A percentile compares a stretch with the other conserved stretches of the same genome.
Conservation (phyloP, 2,888 invertebrate genomes). For the Xylocampa areola region DNA sequence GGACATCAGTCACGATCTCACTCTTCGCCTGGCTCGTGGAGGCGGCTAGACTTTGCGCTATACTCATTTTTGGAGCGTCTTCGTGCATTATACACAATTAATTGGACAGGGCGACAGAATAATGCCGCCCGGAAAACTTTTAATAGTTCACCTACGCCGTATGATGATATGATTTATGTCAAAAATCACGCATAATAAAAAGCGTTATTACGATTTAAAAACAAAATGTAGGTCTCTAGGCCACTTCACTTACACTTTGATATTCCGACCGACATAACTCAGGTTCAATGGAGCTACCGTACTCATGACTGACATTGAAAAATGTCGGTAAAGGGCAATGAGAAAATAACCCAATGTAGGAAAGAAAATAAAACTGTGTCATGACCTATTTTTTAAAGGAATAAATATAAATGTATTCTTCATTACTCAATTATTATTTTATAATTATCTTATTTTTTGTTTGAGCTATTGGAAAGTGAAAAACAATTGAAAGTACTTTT, state of each 20-base stretch:
- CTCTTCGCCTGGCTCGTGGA: constrained; percentile 89
- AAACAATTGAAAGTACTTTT: constrained; percentile 62
- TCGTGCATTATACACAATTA: constrained; percentile 91
- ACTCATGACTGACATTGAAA: constrained; percentile 91
- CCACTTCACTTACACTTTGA: constrained; percentile 96
- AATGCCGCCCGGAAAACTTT: constrained; percentile 69
- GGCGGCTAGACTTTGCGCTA: constrained; percentile 91
- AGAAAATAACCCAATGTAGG: constrained; percentile 85
- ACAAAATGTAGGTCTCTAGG: constrained; percentile 96
- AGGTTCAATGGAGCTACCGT: constrained; percentile 92
- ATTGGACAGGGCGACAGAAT: constrained; percentile 79
- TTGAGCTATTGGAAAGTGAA: constrained; percentile 30
- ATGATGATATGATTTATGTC: constrained; percentile 89
- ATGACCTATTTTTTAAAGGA: constrained; percentile 76
- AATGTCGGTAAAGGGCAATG: constrained; percentile 89
- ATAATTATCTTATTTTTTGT: constrained; percentile 22
- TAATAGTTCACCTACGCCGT: constrained; percentile 81
- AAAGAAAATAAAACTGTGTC: constrained; percentile 82
- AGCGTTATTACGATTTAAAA: constrained; percentile 78
- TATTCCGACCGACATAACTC: constrained; percentile 93
- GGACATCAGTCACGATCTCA: constrained; percentile 83
- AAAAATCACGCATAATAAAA: constrained; percentile 87
- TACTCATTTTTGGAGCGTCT: constrained; percentile 92
- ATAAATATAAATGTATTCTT: constrained; percentile 18
- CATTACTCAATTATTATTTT: constrained; percentile 20